phyloP scores from a whole-genome alignment of 23 tunicate genomes.

The Ciona savignyi region DNA sequence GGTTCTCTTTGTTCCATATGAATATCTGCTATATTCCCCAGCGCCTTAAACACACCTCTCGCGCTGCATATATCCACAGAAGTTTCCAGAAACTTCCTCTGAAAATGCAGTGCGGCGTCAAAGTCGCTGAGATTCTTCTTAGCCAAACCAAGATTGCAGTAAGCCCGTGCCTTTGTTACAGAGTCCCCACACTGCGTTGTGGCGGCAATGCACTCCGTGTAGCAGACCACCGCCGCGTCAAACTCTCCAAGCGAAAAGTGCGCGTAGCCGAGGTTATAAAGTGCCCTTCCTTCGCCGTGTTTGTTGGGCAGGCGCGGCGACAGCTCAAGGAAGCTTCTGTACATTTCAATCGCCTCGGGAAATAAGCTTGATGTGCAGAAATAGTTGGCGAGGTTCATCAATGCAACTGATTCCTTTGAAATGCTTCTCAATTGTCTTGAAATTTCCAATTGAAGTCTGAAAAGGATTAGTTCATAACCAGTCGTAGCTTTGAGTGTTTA shows the following conservation, averaged over 20 bases:
- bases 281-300: slow-evolving; percentile 51
- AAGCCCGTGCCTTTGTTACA: slow-evolving; percentile 62
- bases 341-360: slow-evolving; percentile 34
- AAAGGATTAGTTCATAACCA: too few species aligned
- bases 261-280: slow-evolving; percentile 80
- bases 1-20: slow-evolving; percentile 18
- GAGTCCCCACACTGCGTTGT: slow-evolving; percentile 31
- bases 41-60: slow-evolving; percentile 64
- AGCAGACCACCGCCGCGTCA: slow-evolving; percentile 35
- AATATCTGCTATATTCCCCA: slow-evolving; percentile 75
- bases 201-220: slow-evolving; percentile 38
- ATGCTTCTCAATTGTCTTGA: slow-evolving; percentile 33
- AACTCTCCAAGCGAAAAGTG: slow-evolving; percentile 33
- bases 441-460: slow-evolving; percentile 30
- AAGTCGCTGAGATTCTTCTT: slow-evolving; percentile 26
- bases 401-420: slow-evolving; percentile 42
- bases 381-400: slow-evolving; percentile 74
- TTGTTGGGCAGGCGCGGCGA: background rate
- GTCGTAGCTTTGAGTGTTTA: too few species aligned
- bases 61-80: slow-evolving; percentile 48
- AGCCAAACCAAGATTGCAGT: slow-evolving; percentile 82
- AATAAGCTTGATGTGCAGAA: slow-evolving; percentile 38
- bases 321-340: slow-evolving; percentile 34
- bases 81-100: slow-evolving; percentile 33
- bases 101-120: slow-evolving; percentile 48